These are phyloP conservation scores for Drosophila macrothrix DNA, from an alignment of 2,888 invertebrate species.

Conservation along the genomic window DNA sequence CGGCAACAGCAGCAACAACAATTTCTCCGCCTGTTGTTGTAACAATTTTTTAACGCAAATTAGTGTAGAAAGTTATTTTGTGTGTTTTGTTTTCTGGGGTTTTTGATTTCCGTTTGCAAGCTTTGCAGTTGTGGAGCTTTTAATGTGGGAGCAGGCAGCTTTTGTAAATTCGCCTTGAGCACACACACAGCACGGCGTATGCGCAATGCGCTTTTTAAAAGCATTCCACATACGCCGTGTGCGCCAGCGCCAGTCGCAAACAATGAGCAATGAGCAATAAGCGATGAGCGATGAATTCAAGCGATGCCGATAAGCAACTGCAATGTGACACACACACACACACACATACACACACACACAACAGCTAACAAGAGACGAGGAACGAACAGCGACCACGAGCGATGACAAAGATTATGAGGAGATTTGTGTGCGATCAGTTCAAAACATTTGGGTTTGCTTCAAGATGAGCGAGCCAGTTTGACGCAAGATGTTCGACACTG, in stretches of 20 bases:
- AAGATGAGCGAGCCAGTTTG: slow-evolving; percentile 26
- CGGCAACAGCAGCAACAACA: slow-evolving; percentile 45
- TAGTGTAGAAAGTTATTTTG: slow-evolving; percentile 70
- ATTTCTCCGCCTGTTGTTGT: slow-evolving; percentile 65
- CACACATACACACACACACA: slow-evolving; percentile 36
- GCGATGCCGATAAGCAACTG: slow-evolving; percentile 35
- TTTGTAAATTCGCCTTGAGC: slow-evolving; percentile 25
- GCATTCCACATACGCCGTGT: slow-evolving; percentile 68
- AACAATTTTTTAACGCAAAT: slow-evolving; percentile 61
- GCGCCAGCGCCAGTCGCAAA: slow-evolving; percentile 25
- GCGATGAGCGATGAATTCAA: slow-evolving; percentile 50
- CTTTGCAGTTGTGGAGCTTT: slow-evolving; percentile 44
- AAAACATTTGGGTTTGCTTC: slow-evolving; percentile 8
- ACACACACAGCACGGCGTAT: slow-evolving; percentile 66
- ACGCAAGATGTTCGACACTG: slow-evolving; percentile 33
- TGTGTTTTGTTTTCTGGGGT: slow-evolving; percentile 26
- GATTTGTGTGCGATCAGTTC: slow-evolving; percentile 18
- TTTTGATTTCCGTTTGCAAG: slow-evolving; percentile 55
- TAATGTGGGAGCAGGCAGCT: slow-evolving; percentile 31
- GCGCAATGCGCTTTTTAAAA: slow-evolving; percentile 70
- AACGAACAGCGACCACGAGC: slow-evolving; percentile 30
- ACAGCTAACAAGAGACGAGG: slow-evolving; percentile 15
- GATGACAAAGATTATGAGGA: slow-evolving; percentile 37
- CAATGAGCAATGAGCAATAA: slow-evolving; percentile 29
- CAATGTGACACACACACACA: slow-evolving; percentile 46